Evolutionary conservation across 2,888 invertebrate species (phyloP).

Genomic region (Linnaemya vulpina): DNA sequence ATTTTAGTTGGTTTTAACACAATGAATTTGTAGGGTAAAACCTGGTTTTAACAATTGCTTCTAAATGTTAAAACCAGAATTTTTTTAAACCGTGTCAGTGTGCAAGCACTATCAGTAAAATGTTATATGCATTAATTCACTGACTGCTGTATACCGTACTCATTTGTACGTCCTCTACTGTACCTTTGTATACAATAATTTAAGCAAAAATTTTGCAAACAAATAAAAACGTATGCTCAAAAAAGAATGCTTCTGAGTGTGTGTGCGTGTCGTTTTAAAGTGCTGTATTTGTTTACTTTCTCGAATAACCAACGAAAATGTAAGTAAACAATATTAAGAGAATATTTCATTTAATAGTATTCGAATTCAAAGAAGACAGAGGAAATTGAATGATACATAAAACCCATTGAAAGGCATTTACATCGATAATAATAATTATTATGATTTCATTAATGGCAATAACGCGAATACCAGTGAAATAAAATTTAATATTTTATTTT

Average conservation of each 20-base stretch:
- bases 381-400: background rate
- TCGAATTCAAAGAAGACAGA: slow-evolving; percentile 4
- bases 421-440: slow-evolving; percentile 39
- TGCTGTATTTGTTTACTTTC: background rate
- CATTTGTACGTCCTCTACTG: background rate
- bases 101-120: no score
- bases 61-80: no score
- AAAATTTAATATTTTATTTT: no score
- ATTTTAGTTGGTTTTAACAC: no score
- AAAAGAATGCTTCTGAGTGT: slow-evolving; percentile 1
- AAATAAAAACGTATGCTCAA: background rate
- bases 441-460: no score
- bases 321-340: background rate
- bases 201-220: background rate
- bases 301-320: background rate
- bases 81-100: no score
- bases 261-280: slow-evolving; percentile 1
- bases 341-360: slow-evolving; percentile 40
- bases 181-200: background rate
- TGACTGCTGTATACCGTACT: background rate
- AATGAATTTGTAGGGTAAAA: no score
- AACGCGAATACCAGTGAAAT: no score
- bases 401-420: slow-evolving; percentile 16
- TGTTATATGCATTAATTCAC: background rate
- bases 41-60: no score